Evolutionary conservation across 1,140 invertebrate species (phyloP).

Genomic region (Druon quercuslanigerum): DNA sequence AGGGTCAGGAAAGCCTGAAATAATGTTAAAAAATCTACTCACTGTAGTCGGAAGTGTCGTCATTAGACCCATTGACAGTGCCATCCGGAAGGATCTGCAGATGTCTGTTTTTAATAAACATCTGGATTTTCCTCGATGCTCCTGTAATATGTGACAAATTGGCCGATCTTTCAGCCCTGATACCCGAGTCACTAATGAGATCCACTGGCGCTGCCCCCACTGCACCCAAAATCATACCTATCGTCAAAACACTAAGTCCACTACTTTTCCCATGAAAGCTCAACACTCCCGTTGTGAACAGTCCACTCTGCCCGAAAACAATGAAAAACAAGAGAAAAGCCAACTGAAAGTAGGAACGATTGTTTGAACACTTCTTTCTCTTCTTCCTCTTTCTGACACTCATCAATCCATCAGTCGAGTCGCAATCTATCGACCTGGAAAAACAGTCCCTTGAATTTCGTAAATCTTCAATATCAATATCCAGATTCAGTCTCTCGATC

Average conservation of each 20-base stretch:
- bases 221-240: constrained; percentile 59
- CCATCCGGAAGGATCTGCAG: constrained; percentile 87
- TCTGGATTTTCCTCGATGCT: constrained; percentile 84
- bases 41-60: constrained; percentile 87
- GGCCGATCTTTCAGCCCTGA: constrained; percentile 79
- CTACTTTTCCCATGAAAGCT: constrained; percentile 37
- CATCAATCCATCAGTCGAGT: background rate
- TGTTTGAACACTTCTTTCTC: constrained; percentile 28
- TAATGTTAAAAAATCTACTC: constrained; percentile 73
- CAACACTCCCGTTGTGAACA: constrained; percentile 35
- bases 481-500: background rate
- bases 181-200: constrained; percentile 53
- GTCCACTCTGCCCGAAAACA: constrained; percentile 56
- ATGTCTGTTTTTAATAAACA: constrained; percentile 87
- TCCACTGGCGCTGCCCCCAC: constrained; percentile 59
- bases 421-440: background rate
- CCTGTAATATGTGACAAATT: constrained; percentile 85
- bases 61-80: constrained; percentile 85
- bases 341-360: constrained; percentile 54
- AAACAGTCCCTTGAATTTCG: background rate
- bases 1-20: too few relatives aligned
- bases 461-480: background rate
- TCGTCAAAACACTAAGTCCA: constrained; percentile 47
- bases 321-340: constrained; percentile 59
- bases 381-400: constrained; percentile 19